These are phyloP conservation scores for Aplochiton taeniatus DNA, from an alignment of 2,797 vertebrate genomes.

Conservation along the genomic window DNA sequence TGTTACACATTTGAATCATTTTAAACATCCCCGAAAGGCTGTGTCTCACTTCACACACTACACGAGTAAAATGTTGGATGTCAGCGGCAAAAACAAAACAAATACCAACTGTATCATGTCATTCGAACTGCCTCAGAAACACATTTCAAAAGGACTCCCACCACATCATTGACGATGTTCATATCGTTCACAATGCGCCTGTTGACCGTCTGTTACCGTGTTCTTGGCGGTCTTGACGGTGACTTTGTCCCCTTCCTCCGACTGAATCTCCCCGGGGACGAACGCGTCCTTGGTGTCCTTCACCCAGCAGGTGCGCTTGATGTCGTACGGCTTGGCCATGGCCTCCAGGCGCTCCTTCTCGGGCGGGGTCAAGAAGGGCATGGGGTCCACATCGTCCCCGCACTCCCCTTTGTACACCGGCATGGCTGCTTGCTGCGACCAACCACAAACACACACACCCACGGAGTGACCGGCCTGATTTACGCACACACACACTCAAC, in stretches of 20 bases:
- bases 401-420: conserved; percentile 67
- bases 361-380: conserved; percentile 61
- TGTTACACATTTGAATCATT: no score
- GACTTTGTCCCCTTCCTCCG: conserved; percentile 71
- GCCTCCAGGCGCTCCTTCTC: conserved; percentile 69
- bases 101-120: background rate
- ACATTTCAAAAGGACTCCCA: background rate
- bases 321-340: conserved; percentile 66
- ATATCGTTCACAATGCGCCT: background rate
- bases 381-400: conserved; percentile 66
- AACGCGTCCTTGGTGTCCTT: conserved; percentile 70
- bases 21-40: no score
- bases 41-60: no score
- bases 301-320: conserved; percentile 75
- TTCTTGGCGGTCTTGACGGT: conserved; percentile 65
- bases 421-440: conserved; percentile 49
- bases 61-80: no score
- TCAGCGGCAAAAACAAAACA: no score
- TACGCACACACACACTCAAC: conserved; percentile 18
- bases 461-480: conserved; percentile 18
- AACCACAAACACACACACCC: conserved; percentile 22
- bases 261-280: conserved; percentile 66
- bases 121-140: background rate
- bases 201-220: conserved; percentile 46
- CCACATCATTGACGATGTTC: background rate